Conservation (phyloP, 2,888 invertebrate species). For the Gymnoscelis rufifasciata region DNA sequence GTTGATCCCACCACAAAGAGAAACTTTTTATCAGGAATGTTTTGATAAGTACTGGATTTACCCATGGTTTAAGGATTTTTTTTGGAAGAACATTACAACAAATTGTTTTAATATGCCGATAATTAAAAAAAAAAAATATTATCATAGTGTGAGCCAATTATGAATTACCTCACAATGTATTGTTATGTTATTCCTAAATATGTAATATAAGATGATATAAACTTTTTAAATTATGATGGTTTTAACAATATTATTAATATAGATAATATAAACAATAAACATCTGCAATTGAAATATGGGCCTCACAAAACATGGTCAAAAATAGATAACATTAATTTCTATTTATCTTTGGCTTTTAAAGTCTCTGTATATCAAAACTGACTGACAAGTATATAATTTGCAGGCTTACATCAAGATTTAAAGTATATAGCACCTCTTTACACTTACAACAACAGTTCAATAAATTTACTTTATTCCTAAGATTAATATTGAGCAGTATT, state of each 20-base stretch:
- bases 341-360: not conserved
- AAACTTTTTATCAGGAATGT: not conserved
- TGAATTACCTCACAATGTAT: too few species aligned
- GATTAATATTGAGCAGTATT: slow-evolving; percentile 53
- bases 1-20: not conserved
- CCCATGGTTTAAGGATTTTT: too few species aligned
- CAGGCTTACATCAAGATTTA: not conserved
- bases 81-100: too few species aligned
- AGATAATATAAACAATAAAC: too few species aligned
- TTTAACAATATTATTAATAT: too few species aligned
- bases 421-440: slow-evolving; percentile 29
- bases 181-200: too few species aligned
- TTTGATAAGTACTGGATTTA: not conserved
- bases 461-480: slow-evolving; percentile 19
- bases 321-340: not conserved
- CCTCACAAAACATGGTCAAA: not conserved
- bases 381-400: not conserved
- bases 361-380: not conserved
- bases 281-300: not conserved
- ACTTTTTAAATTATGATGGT: too few species aligned
- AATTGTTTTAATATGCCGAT: too few species aligned
- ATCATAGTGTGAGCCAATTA: too few species aligned
- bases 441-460: slow-evolving; percentile 13
- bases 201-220: too few species aligned
- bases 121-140: too few species aligned